Evolutionary conservation across 2,888 invertebrate genomes (phyloP).

Genomic region (Podotricha telesiphe): DNA sequence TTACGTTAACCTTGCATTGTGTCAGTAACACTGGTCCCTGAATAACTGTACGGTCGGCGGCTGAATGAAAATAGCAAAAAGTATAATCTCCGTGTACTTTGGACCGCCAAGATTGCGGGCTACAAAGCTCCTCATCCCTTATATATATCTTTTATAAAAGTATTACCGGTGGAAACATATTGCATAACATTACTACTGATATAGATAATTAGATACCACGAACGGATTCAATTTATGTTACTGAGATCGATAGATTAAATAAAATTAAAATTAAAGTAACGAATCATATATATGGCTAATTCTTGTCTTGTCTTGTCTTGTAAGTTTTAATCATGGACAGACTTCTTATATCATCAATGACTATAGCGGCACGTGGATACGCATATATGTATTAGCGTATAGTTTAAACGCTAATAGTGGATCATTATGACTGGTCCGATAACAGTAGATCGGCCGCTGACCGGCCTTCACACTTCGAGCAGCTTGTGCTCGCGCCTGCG

Average conservation of each 20-base stretch:
- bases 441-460: slow-evolving; percentile 77
- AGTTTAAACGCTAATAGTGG: slow-evolving; percentile 54
- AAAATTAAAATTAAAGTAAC: too few relatives aligned
- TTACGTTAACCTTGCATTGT: slow-evolving; percentile 76
- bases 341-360: slow-evolving; percentile 40
- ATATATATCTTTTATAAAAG: background rate
- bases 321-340: slow-evolving; percentile 39
- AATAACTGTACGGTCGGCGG: slow-evolving; percentile 74
- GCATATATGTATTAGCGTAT: slow-evolving; percentile 61
- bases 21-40: slow-evolving; percentile 74
- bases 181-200: background rate
- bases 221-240: too few relatives aligned
- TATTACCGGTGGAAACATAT: background rate
- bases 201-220: too few relatives aligned
- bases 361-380: slow-evolving; percentile 66
- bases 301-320: too few relatives aligned
- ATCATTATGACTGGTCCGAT: slow-evolving; percentile 74
- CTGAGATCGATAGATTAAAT: too few relatives aligned
- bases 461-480: slow-evolving; percentile 77
- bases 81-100: slow-evolving; percentile 47
- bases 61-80: slow-evolving; percentile 71
- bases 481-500: slow-evolving; percentile 47
- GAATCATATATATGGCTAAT: too few relatives aligned
- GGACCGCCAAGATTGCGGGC: slow-evolving; percentile 8
- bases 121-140: background rate